Evolutionary conservation across 2,113 vertebrate genomes (phyloP).

Genomic region (Chitala chitala): DNA sequence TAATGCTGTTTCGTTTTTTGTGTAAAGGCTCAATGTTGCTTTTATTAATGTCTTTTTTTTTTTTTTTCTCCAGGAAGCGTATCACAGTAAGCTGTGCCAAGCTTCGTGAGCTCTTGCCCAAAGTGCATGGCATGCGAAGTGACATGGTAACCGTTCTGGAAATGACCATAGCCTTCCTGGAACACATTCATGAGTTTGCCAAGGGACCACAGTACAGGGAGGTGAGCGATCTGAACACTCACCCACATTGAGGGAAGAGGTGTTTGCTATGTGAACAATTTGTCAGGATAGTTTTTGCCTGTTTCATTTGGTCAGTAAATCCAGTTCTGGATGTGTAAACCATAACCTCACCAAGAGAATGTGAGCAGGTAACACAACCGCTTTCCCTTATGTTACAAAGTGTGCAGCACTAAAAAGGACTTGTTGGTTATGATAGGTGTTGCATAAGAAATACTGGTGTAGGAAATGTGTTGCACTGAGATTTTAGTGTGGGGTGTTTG

Average conservation of each 20-base stretch:
- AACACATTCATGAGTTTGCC: background rate
- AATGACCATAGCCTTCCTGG: slow-evolving; percentile 48
- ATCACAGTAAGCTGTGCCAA: slow-evolving; percentile 47
- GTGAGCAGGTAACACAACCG: too few relatives aligned
- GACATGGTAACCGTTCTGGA: slow-evolving; percentile 55
- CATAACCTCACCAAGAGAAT: too few relatives aligned
- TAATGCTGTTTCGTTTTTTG: background rate
- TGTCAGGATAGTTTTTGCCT: background rate
- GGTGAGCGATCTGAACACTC: background rate
- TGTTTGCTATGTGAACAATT: background rate
- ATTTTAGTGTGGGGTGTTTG: too few relatives aligned
- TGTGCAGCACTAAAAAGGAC: too few relatives aligned
- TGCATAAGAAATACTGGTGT: too few relatives aligned
- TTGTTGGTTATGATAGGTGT: too few relatives aligned
- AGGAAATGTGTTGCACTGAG: too few relatives aligned
- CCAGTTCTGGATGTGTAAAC: too few relatives aligned
- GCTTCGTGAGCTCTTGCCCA: slow-evolving; percentile 47
- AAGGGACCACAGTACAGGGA: background rate
- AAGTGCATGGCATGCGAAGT: slow-evolving; percentile 39
- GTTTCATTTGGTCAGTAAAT: too few relatives aligned
- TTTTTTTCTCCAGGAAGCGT: slow-evolving; percentile 40
- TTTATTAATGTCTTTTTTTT: background rate
- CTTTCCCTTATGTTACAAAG: too few relatives aligned
- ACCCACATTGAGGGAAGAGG: too few relatives aligned
- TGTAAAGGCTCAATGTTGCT: background rate